These are phyloP conservation scores for Hippocampus mohnikei DNA, from an alignment of 2,113 vertebrate genomes.

Conservation along the genomic window DNA sequence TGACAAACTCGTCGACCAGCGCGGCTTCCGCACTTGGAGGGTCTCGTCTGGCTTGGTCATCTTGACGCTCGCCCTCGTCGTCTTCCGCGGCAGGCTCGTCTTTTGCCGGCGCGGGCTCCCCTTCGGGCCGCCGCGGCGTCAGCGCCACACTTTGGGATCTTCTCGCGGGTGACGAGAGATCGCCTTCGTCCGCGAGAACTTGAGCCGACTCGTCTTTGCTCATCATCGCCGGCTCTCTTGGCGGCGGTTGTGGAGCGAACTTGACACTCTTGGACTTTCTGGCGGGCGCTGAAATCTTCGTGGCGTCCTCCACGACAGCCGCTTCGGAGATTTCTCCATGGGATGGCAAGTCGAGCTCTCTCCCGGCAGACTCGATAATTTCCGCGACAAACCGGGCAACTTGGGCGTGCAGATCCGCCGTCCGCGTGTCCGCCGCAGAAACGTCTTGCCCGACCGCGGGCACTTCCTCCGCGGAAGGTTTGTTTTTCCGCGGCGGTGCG, in stretches of 20 bases:
- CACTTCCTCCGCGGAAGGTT: slow-evolving; percentile 27
- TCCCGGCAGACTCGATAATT: background rate
- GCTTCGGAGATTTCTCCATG: background rate
- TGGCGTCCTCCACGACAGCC: background rate
- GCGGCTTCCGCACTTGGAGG: background rate
- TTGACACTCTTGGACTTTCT: slow-evolving; percentile 35
- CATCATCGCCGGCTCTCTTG: background rate
- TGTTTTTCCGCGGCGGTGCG: slow-evolving; percentile 51
- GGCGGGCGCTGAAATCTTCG: slow-evolving; percentile 17
- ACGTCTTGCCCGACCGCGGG: background rate
- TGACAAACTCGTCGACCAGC: background rate
- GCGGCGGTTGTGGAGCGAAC: background rate
- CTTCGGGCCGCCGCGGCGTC: background rate
- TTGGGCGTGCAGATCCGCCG: background rate
- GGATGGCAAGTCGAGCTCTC: background rate
- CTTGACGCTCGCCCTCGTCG: too few species aligned
- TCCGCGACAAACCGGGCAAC: background rate
- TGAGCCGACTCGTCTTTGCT: background rate
- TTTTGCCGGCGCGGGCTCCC: background rate
- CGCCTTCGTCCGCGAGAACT: background rate
- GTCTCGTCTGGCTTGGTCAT: background rate
- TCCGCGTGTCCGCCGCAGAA: slow-evolving; percentile 4
- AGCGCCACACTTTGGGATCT: background rate
- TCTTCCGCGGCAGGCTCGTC: background rate
- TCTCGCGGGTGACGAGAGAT: background rate